These are phyloP conservation scores for Zosterops hypoxanthus DNA, from an alignment of 2,113 vertebrate genomes.

Conservation along the genomic window DNA sequence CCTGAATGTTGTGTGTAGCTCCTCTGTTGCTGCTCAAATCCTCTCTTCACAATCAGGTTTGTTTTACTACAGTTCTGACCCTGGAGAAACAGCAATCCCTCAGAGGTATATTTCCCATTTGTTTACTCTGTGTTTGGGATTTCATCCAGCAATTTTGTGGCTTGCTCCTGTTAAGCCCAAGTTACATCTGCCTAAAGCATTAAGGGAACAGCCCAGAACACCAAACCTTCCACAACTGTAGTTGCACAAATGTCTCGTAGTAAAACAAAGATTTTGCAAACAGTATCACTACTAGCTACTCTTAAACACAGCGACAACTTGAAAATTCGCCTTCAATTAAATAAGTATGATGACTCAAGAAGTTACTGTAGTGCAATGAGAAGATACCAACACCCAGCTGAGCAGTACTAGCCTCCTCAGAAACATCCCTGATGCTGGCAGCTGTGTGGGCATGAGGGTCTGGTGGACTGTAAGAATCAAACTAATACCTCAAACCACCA, in stretches of 20 bases:
- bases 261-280: background rate
- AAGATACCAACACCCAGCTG: background rate
- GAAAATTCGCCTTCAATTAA: background rate
- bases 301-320: background rate
- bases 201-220: background rate
- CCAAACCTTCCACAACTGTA: background rate
- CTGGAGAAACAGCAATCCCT: background rate
- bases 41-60: background rate
- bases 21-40: background rate
- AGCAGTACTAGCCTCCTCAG: background rate
- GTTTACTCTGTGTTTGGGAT: background rate
- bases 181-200: background rate
- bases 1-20: background rate
- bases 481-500: background rate
- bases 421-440: fast-evolving
- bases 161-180: background rate
- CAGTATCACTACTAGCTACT: background rate
- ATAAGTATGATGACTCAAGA: background rate
- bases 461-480: background rate
- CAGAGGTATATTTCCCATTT: background rate
- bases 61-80: background rate
- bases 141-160: background rate
- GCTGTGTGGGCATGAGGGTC: background rate
- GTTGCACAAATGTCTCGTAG: background rate
- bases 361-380: background rate